A percentile compares a stretch with the other conserved stretches of the same genome.
These are phyloP conservation scores for Stenolophus ochropezus DNA, from an alignment of 2,888 invertebrate genomes.

Conservation along the genomic window DNA sequence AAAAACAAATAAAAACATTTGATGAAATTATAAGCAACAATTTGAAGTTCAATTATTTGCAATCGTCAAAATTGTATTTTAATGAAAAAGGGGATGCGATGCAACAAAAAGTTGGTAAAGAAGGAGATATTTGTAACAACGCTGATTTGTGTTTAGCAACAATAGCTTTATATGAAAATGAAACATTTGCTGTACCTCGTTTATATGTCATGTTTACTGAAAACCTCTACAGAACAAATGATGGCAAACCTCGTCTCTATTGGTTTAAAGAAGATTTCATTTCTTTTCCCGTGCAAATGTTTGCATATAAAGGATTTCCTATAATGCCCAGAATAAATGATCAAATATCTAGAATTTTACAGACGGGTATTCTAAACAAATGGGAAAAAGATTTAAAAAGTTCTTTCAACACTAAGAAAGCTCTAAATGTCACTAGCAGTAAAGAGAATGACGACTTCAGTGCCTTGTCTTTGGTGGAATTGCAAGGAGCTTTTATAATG, in stretches of 20 bases:
- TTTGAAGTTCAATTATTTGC: neutral
- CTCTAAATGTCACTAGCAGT: neutral
- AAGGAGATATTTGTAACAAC: conserved; percentile 6
- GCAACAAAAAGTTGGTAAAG: neutral
- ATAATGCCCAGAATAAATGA: conserved; percentile 30
- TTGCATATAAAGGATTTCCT: no score
- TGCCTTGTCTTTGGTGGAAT: neutral
- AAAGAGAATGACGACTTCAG: neutral
- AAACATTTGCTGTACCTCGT: conserved; percentile 20
- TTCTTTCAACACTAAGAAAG: neutral
- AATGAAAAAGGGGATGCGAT: neutral
- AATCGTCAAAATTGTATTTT: neutral
- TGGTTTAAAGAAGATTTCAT: no score
- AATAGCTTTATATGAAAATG: neutral
- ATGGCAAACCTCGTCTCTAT: no score
- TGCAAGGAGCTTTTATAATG: conserved; percentile 39
- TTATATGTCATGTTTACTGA: neutral
- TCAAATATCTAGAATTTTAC: neutral
- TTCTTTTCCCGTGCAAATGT: no score
- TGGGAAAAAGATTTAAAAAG: conserved; percentile 22
- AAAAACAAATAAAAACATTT: conserved; percentile 60
- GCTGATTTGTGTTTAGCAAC: conserved; percentile 10
- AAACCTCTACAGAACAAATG: no score
- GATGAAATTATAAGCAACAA: conserved; percentile 4
- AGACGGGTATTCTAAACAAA: conserved; percentile 8